These are phyloP conservation scores for Catharus bicknelli DNA, from an alignment of 2,113 vertebrate species.

Conservation along the genomic window DNA sequence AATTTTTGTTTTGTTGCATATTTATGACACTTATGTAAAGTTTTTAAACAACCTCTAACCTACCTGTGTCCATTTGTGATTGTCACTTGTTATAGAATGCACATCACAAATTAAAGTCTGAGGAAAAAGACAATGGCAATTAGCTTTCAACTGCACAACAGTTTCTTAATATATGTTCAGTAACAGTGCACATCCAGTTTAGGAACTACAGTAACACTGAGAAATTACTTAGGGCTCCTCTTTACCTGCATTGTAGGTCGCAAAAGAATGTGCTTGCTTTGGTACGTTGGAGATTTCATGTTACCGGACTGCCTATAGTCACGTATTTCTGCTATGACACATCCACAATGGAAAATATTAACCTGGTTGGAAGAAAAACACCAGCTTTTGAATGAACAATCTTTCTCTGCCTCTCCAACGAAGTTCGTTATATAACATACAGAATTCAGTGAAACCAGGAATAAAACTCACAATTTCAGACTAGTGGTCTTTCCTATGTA, in stretches of 20 bases:
- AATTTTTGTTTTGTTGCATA: not conserved
- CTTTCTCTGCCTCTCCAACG: not conserved
- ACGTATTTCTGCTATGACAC: constrained; percentile 95
- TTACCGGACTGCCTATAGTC: constrained; percentile 94
- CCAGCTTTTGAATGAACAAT: not conserved
- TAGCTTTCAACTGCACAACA: not conserved
- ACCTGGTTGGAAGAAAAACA: constrained; percentile 77
- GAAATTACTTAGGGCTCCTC: not conserved
- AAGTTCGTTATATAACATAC: not conserved
- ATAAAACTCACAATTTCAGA: not conserved
- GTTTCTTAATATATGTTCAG: not conserved
- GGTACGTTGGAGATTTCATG: constrained; percentile 91
- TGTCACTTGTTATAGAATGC: constrained; percentile 97
- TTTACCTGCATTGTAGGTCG: constrained; percentile 96
- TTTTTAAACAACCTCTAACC: constrained; percentile 14
- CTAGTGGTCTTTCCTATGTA: not conserved
- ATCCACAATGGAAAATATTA: constrained; percentile 98
- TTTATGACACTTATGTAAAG: not conserved
- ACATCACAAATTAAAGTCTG: constrained; percentile 98
- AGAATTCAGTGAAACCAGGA: not conserved
- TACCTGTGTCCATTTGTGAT: constrained; percentile 99
- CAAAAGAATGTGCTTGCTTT: constrained; percentile 92
- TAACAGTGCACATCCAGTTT: not conserved
- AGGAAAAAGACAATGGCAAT: not conserved
- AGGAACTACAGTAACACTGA: not conserved